These are phyloP conservation scores for Muraenolepis orangiensis DNA, from an alignment of 2,797 vertebrate genomes.

Conservation along the genomic window DNA sequence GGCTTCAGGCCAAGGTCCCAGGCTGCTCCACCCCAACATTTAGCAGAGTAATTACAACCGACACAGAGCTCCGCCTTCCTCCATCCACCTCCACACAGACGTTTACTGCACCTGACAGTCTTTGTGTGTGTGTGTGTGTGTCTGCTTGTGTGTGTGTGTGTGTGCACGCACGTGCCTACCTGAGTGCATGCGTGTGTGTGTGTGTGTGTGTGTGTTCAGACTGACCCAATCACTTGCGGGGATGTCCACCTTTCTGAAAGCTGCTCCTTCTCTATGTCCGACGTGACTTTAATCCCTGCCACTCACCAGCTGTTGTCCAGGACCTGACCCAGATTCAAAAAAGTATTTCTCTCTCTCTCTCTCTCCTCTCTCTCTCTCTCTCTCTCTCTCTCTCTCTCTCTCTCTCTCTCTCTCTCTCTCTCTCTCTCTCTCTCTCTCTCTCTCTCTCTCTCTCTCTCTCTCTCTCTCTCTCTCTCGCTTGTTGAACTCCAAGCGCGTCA, in stretches of 20 bases:
- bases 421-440: slow-evolving; percentile 13
- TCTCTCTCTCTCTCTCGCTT: not conserved
- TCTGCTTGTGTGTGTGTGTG: slow-evolving; percentile 11
- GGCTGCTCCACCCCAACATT: too few relatives aligned
- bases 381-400: not conserved
- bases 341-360: slow-evolving; percentile 18
- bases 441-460: not conserved
- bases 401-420: not conserved
- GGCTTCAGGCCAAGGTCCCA: too few relatives aligned
- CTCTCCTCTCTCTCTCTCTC: too few relatives aligned
- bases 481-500: too few relatives aligned
- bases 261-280: slow-evolving; percentile 6
- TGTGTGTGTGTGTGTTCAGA: slow-evolving; percentile 38
- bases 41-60: slow-evolving; percentile 56
- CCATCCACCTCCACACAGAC: slow-evolving; percentile 39
- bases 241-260: slow-evolving; percentile 42
- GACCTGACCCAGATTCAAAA: too few relatives aligned
- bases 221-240: slow-evolving; percentile 54
- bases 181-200: not conserved
- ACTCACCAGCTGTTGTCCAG: too few relatives aligned
- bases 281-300: too few relatives aligned
- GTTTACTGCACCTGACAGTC: slow-evolving; percentile 42
- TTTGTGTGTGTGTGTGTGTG: slow-evolving; percentile 13
- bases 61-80: too few relatives aligned
- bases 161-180: too few relatives aligned